phyloP scores from a whole-genome alignment of 2,888 invertebrate species.

The Tyria jacobaeae region DNA sequence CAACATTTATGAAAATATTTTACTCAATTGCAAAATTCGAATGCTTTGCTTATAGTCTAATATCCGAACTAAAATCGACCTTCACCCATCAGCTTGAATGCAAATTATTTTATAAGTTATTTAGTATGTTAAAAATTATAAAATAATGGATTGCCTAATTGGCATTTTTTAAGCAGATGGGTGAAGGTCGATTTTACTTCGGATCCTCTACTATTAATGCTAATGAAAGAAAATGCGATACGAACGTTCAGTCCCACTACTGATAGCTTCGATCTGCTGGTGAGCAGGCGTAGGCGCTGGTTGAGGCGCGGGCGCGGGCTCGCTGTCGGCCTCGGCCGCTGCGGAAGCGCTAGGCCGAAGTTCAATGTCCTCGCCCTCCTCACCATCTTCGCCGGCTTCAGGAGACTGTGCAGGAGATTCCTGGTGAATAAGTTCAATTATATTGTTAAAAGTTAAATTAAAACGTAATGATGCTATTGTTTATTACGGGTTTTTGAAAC shows the following conservation, averaged over 20 bases:
- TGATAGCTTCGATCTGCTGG: slow-evolving; percentile 90
- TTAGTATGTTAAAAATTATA: too few species aligned
- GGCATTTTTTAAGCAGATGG: too few species aligned
- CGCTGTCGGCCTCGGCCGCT: slow-evolving; percentile 59
- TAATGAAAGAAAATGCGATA: slow-evolving; percentile 20
- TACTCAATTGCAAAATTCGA: too few species aligned
- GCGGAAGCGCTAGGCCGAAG: slow-evolving; percentile 31
- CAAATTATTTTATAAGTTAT: too few species aligned
- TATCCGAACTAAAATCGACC: too few species aligned
- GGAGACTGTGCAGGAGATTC: slow-evolving; percentile 87
- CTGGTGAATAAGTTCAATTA: slow-evolving; percentile 55
- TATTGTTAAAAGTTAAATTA: neutral
- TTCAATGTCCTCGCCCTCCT: slow-evolving; percentile 44
- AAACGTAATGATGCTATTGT: neutral
- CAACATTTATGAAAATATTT: too few species aligned
- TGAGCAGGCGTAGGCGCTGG: slow-evolving; percentile 68
- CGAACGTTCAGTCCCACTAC: slow-evolving; percentile 90
- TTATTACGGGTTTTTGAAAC: too few species aligned
- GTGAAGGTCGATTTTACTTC: too few species aligned
- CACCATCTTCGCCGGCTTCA: slow-evolving; percentile 74
- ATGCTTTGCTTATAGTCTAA: too few species aligned
- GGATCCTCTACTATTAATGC: too few species aligned
- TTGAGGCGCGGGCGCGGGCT: slow-evolving; percentile 68
- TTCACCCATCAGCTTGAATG: too few species aligned
- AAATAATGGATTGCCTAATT: too few species aligned